Base-by-base conservation (phyloP, 2,888 invertebrate genomes). In the Morpho deidamia region DNA sequence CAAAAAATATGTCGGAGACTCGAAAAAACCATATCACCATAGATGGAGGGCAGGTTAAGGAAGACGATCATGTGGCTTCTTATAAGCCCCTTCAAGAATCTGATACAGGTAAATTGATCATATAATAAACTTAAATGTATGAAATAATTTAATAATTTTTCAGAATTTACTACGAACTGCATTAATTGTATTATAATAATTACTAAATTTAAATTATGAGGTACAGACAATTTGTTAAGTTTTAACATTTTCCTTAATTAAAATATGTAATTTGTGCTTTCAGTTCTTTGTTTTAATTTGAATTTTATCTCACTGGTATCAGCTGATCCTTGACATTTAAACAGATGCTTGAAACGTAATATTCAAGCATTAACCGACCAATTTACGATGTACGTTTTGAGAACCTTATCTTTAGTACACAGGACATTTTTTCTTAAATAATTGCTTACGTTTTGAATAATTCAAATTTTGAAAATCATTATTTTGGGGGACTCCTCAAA, bases 31-130 rank as follows among this genome's bases (percentile, higher is more conserved):
- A 83, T 76, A 81, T 82, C 62, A 66, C 72, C 58, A 83, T 83
- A 72, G 86, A 88, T 76, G 87, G 86, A 64, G 86, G 77, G 63
- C 84, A 83, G 67, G 78, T 84, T 80, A 90, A 87, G 67, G 86
- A 87, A 60, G 90, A 87, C 64, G 91, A 91, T 55, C 82, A 83
- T 67, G 79, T 81, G 60, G 74, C 81, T 43, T 75, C 90, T 38
- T 92, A 92, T 73, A 92, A 91, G 73, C 83, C 89, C 43, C 87
- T 92, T 65, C 90, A 91, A 58, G 92, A 92, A 67, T 73, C 86
- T 63, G 92, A 91, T 74, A 80, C 89, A 82, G 92, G 92, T 90
- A 81, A 77, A 61, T 61, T 63, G 45, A 14, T 52, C 42, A 9
- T 32, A 39, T 2, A 44, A 11, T 44, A n/a, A 11, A 44, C 10